Percentiles rank a stretch among this genome's conserved stretches.
phyloP scores from a whole-genome alignment of 2,797 vertebrate genomes.

The Alcedo quadribrachys region DNA sequence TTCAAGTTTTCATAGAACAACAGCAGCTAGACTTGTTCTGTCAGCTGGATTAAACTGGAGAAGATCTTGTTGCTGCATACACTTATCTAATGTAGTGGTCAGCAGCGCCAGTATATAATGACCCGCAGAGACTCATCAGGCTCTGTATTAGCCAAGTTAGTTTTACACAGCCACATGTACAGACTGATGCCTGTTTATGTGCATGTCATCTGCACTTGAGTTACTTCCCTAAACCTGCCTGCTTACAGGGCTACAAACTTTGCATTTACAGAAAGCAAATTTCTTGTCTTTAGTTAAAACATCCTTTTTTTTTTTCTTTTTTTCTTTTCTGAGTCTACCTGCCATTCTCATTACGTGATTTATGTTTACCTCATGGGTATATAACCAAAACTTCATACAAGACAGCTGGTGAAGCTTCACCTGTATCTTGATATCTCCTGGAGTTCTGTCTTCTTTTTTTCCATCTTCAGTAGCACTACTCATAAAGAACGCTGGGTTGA shows the following conservation, averaged over 20 bases:
- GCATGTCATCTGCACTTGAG: rapidly evolving
- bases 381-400: background rate
- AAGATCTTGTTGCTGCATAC: background rate
- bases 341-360: background rate
- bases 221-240: background rate
- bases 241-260: background rate
- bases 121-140: background rate
- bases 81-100: background rate
- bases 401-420: background rate
- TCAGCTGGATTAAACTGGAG: background rate
- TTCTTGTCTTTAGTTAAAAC: background rate
- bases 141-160: background rate
- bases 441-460: background rate
- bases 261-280: background rate
- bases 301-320: background rate
- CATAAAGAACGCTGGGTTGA: background rate
- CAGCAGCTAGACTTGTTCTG: background rate
- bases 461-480: background rate
- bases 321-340: background rate
- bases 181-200: background rate
- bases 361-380: background rate
- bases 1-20: background rate
- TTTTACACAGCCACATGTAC: background rate
- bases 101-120: background rate
- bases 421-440: background rate